Percentiles rank a stretch among this genome's conserved stretches.
phyloP scores from a whole-genome alignment of 2,113 vertebrate species.

The Antidorcas marsupialis region DNA sequence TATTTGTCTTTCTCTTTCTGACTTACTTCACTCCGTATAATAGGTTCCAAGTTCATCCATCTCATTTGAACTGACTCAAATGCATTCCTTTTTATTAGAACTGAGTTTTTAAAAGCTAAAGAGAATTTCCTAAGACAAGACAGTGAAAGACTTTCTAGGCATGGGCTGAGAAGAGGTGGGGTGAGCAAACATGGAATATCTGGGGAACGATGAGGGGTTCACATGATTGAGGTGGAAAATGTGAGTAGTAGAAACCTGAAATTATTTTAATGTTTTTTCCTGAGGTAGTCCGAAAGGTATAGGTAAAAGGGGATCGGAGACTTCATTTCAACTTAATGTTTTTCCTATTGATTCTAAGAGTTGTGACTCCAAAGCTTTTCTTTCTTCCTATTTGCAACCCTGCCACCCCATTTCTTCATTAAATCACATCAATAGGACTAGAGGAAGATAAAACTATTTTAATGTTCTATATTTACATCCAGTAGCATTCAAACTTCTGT shows the following conservation, averaged over 20 bases:
- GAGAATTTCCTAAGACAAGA: background rate
- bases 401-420: background rate
- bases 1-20: background rate
- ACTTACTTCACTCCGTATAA: background rate
- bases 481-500: background rate
- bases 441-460: background rate
- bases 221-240: background rate
- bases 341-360: background rate
- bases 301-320: background rate
- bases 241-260: background rate
- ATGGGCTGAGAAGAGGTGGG: background rate
- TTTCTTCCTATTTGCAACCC: background rate
- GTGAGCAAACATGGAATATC: background rate
- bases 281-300: background rate
- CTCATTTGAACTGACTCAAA: background rate
- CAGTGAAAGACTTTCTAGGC: background rate
- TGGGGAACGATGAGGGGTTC: background rate
- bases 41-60: background rate
- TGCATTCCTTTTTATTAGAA: background rate
- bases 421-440: background rate
- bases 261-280: background rate
- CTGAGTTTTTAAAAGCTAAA: constrained; percentile 5
- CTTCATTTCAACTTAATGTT: background rate
- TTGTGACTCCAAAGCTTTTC: background rate
- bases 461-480: background rate